Conservation (phyloP, 2,888 invertebrate genomes). For the Leptopterna dolabrata region DNA sequence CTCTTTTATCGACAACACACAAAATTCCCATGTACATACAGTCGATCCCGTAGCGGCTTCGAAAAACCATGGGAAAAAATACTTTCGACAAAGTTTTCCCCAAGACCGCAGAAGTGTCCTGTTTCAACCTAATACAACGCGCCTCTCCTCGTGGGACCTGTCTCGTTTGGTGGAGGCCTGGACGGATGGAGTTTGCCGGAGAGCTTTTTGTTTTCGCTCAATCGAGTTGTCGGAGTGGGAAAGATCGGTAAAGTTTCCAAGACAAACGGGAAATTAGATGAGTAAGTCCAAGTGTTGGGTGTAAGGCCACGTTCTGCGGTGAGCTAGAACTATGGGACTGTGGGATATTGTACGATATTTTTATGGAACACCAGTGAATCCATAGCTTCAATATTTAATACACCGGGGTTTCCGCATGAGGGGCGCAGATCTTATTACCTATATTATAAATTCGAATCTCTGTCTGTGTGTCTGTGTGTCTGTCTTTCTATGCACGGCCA, state of each 20-base stretch:
- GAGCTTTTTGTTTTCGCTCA: conserved; percentile 1
- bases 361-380: too few relatives aligned
- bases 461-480: too few relatives aligned
- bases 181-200: neutral
- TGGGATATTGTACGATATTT: too few relatives aligned
- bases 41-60: neutral
- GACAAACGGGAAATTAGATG: neutral
- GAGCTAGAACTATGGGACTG: too few relatives aligned
- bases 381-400: too few relatives aligned
- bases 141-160: neutral
- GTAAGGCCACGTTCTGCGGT: too few relatives aligned
- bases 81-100: neutral
- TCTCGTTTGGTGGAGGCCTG: neutral
- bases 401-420: too few relatives aligned
- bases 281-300: neutral
- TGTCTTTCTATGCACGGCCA: too few relatives aligned
- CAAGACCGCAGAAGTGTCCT: neutral
- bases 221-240: conserved; percentile 18
- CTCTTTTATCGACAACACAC: too few relatives aligned
- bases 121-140: neutral
- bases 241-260: neutral
- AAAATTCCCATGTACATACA: neutral
- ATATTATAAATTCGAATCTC: too few relatives aligned
- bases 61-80: neutral
- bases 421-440: too few relatives aligned